These are phyloP conservation scores for Rhagonycha fulva DNA, from an alignment of 2,888 invertebrate genomes.

Conservation along the genomic window DNA sequence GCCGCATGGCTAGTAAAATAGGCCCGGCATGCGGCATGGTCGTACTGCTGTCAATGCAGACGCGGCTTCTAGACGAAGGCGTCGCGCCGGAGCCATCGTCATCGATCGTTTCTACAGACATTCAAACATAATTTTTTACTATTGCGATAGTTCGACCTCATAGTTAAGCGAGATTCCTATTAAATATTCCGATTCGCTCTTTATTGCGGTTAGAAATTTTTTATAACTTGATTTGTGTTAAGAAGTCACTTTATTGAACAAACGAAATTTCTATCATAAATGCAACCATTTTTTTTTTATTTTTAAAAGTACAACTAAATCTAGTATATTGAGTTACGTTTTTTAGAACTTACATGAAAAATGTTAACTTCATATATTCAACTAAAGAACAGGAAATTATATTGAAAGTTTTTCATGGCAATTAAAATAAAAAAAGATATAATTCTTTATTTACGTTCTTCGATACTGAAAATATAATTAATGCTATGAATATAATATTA, in stretches of 20 bases:
- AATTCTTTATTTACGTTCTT: no score
- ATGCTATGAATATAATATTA: no score
- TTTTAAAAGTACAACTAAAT: background rate
- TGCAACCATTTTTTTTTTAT: background rate
- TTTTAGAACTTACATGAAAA: background rate
- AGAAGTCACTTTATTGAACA: slow-evolving; percentile 2
- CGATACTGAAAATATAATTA: no score
- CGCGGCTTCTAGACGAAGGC: slow-evolving; percentile 45
- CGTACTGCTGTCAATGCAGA: slow-evolving; percentile 41
- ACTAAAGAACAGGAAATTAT: background rate
- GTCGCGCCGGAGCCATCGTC: slow-evolving; percentile 53
- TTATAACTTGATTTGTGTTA: slow-evolving; percentile 16
- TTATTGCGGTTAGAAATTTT: slow-evolving; percentile 24
- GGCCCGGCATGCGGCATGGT: slow-evolving; percentile 27
- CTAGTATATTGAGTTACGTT: background rate
- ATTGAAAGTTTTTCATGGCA: background rate
- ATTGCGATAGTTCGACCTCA: slow-evolving; percentile 41
- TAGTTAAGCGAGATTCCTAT: slow-evolving; percentile 31
- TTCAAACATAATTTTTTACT: slow-evolving; percentile 47
- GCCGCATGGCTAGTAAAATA: slow-evolving; percentile 17
- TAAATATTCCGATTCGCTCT: slow-evolving; percentile 33
- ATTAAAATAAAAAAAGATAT: no score
- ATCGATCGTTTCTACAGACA: slow-evolving; percentile 51
- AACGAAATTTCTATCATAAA: background rate
- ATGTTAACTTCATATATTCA: background rate